phyloP scores from a whole-genome alignment of 2,113 vertebrate genomes.

The Mixornis gularis region DNA sequence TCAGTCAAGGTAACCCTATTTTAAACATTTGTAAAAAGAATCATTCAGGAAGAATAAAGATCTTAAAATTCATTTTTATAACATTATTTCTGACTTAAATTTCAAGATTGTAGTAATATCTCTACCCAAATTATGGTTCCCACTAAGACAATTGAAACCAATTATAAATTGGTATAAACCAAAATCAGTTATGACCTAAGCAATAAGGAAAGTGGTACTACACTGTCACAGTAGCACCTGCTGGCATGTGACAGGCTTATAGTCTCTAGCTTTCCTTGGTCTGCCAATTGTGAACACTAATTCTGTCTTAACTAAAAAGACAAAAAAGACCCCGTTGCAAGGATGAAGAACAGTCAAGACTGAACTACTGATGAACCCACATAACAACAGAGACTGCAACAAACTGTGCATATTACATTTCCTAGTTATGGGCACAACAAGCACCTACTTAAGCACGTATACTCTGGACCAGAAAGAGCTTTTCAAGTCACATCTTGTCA shows the following conservation, averaged over 20 bases:
- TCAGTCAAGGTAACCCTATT: background rate
- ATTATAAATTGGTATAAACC: background rate
- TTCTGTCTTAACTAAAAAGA: background rate
- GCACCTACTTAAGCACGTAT: background rate
- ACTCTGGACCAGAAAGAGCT: background rate
- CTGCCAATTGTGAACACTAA: background rate
- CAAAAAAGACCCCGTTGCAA: background rate
- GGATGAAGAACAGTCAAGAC: background rate
- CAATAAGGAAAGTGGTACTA: background rate
- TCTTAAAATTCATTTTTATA: background rate
- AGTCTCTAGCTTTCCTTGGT: background rate
- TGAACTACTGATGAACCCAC: background rate
- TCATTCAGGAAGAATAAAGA: background rate
- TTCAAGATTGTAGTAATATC: background rate
- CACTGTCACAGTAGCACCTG: background rate
- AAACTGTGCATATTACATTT: background rate
- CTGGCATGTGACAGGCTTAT: background rate
- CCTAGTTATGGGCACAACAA: background rate
- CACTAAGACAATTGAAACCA: background rate
- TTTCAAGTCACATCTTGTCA: background rate
- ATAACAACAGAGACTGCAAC: background rate
- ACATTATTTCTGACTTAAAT: background rate
- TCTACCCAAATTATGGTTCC: background rate
- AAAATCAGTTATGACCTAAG: background rate
- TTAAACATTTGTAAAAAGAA: background rate